These are phyloP conservation scores for Labeo rohita DNA, from an alignment of 2,113 vertebrate genomes.

Conservation along the genomic window DNA sequence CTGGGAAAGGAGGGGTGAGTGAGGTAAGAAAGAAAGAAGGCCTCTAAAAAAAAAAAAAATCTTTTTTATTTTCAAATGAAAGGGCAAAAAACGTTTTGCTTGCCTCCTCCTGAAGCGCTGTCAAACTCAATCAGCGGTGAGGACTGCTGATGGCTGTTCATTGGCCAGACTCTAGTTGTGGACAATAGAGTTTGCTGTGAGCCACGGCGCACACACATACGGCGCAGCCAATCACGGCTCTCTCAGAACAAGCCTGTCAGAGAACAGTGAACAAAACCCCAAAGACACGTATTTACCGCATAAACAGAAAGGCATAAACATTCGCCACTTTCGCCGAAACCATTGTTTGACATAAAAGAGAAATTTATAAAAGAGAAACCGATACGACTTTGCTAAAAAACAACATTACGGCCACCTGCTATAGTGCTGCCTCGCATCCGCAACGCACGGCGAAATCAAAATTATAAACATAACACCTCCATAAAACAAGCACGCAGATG, in stretches of 20 bases:
- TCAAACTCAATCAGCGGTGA: constrained; percentile 98
- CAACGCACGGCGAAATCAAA: not conserved
- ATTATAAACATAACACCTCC: not conserved
- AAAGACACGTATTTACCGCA: constrained; percentile 37
- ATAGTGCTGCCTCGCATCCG: not conserved
- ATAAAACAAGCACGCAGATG: constrained; percentile 54
- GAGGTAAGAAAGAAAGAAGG: constrained; percentile 69
- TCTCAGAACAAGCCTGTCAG: constrained; percentile 77
- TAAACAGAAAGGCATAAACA: constrained; percentile 44
- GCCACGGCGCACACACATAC: constrained; percentile 83
- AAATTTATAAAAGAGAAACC: constrained; percentile 18
- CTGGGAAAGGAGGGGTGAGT: constrained; percentile 45
- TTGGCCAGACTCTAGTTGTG: constrained; percentile 76
- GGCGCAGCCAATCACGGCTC: constrained; percentile 98
- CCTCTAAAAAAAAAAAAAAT: constrained; percentile 81
- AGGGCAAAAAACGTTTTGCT: constrained; percentile 80
- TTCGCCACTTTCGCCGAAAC: constrained; percentile 15
- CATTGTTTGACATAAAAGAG: constrained; percentile 30
- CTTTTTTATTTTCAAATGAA: constrained; percentile 90
- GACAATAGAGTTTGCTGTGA: constrained; percentile 93
- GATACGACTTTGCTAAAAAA: constrained; percentile 15
- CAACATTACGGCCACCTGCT: constrained; percentile 13
- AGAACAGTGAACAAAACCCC: constrained; percentile 65
- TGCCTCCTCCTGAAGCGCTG: constrained; percentile 95
- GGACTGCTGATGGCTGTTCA: constrained; percentile 76